Conservation (phyloP, 2,888 invertebrate species). For the Sarcophaga variegata region DNA sequence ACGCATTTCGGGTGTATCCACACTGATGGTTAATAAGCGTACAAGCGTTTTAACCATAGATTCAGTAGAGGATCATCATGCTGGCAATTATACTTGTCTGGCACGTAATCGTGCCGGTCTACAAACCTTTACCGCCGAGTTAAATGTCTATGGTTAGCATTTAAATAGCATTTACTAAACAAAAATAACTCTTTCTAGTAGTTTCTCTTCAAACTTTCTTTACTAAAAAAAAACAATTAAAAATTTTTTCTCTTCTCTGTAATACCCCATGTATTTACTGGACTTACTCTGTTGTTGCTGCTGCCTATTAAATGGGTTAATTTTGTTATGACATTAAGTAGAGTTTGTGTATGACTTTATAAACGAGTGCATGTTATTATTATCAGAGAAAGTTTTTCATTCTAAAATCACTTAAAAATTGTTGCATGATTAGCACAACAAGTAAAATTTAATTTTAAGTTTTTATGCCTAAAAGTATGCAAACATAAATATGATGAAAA, state of each 20-base stretch:
- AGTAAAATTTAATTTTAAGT: neutral
- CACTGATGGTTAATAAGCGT: constrained; percentile 82
- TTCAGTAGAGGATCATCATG: constrained; percentile 86
- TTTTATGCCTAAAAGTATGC: neutral
- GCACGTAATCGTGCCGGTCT: constrained; percentile 88
- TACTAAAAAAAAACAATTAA: constrained; percentile 36
- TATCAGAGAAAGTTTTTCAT: neutral
- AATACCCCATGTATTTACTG: constrained; percentile 24
- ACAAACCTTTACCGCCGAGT: constrained; percentile 86
- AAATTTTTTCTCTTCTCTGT: constrained; percentile 25
- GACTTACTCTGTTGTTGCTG: constrained; percentile 42
- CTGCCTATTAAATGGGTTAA: constrained; percentile 44
- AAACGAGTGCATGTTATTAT: constrained; percentile 25
- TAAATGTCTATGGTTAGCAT: constrained; percentile 88
- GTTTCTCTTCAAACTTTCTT: neutral
- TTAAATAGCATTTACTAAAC: neutral
- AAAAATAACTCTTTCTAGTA: neutral
- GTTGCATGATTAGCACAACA: constrained; percentile 38
- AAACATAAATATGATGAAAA: no score
- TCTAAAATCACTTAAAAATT: no score
- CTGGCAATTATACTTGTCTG: constrained; percentile 89
- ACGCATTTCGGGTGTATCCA: constrained; percentile 84
- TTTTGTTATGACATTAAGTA: constrained; percentile 5
- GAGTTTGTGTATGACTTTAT: neutral
- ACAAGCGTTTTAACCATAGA: constrained; percentile 86